Percentiles rank a stretch among this genome's conserved stretches.
phyloP scores from a whole-genome alignment of 2,888 invertebrate genomes.

The Tromatobia lineatoria region DNA sequence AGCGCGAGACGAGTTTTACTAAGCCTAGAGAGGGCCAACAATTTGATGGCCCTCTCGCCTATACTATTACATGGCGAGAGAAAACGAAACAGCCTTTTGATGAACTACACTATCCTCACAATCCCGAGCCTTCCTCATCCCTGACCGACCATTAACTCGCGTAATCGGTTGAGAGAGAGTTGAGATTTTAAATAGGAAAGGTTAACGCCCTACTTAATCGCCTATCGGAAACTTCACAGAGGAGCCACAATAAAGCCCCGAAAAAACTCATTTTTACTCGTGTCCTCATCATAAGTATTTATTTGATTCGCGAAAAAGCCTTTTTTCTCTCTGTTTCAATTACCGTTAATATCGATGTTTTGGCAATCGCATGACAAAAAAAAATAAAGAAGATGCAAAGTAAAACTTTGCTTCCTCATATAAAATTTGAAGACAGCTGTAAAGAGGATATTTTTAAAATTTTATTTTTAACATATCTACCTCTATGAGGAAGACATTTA shows the following conservation, averaged over 20 bases:
- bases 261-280: not conserved
- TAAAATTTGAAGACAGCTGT: too few relatives aligned
- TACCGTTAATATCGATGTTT: too few relatives aligned
- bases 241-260: not conserved
- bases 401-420: too few relatives aligned
- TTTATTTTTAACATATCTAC: too few relatives aligned
- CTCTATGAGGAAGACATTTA: too few relatives aligned
- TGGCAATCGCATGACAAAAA: too few relatives aligned
- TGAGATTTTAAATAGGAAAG: constrained; percentile 5
- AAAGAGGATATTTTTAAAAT: too few relatives aligned
- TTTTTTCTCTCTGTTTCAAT: too few relatives aligned
- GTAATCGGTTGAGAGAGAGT: constrained; percentile 12
- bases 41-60: constrained; percentile 1
- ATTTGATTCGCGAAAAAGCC: not conserved
- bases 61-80: constrained; percentile 41
- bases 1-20: not conserved
- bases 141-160: constrained; percentile 10
- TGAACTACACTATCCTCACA: not conserved
- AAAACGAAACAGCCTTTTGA: constrained; percentile 30
- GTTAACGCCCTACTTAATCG: not conserved
- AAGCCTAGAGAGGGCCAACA: constrained; percentile 7
- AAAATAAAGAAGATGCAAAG: too few relatives aligned
- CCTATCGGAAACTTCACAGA: not conserved
- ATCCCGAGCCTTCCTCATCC: constrained; percentile 10
- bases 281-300: not conserved